A percentile compares a stretch with the other conserved stretches of the same genome.
phyloP scores from a whole-genome alignment of 2,113 vertebrate genomes.

The Cricetomys ansorgei region DNA sequence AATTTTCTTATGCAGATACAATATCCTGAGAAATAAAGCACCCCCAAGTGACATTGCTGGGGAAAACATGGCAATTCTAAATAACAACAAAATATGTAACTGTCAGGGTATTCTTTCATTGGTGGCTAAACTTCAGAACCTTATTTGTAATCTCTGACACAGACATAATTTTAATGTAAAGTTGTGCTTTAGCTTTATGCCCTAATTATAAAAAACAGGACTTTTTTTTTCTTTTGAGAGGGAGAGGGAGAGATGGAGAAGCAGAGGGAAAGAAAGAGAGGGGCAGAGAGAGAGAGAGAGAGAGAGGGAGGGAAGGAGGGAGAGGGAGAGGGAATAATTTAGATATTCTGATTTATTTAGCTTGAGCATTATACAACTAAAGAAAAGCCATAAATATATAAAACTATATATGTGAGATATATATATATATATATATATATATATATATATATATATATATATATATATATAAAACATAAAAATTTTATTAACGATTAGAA shows the following conservation, averaged over 20 bases:
- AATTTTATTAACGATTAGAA: not conserved
- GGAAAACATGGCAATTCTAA: not conserved
- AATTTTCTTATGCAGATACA: not conserved
- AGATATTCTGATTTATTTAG: not conserved
- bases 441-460: not conserved
- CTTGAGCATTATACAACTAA: not conserved
- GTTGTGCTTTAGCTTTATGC: not conserved
- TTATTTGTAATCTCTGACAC: not conserved
- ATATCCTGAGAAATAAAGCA: not conserved
- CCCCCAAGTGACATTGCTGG: not conserved
- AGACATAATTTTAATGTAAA: constrained; percentile 37
- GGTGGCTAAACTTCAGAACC: not conserved
- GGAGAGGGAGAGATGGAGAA: not conserved
- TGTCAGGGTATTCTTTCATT: not conserved
- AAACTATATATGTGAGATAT: not conserved
- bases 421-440: too few relatives aligned
- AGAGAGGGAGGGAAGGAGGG: not conserved
- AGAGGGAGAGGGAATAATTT: too few relatives aligned
- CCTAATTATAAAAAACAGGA: not conserved
- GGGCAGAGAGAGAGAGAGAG: not conserved
- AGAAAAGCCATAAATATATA: not conserved
- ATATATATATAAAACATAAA: not conserved
- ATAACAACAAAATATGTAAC: too few relatives aligned
- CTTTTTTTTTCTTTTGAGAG: not conserved
- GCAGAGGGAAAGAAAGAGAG: too few relatives aligned